Percentiles rank a stretch among this genome's conserved stretches.
phyloP scores from a whole-genome alignment of 2,888 invertebrate genomes.

The Neria commutata region DNA sequence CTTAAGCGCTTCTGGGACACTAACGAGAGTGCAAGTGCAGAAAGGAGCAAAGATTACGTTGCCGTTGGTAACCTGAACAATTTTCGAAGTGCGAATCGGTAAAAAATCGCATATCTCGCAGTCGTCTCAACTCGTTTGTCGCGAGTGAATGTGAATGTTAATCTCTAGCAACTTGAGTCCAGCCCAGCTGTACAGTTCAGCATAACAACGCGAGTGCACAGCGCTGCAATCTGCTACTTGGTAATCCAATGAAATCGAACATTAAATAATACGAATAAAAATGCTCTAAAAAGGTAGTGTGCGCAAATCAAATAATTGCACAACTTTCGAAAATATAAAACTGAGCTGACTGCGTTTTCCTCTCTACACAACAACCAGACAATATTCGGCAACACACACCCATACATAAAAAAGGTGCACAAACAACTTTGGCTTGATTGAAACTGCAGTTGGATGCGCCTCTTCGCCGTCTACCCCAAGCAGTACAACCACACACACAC shows the following conservation, averaged over 20 bases:
- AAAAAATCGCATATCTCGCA: too few species aligned
- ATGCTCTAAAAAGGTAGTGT: too few species aligned
- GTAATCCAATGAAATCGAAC: too few species aligned
- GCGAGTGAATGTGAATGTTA: too few species aligned
- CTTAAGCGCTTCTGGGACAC: too few species aligned
- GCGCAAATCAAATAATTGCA: slow-evolving; percentile 16
- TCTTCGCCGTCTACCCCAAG: neutral
- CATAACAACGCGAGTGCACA: too few species aligned
- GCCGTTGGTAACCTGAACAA: neutral
- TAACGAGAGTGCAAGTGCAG: slow-evolving; percentile 2
- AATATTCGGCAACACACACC: slow-evolving; percentile 12
- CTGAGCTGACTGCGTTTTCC: slow-evolving; percentile 19
- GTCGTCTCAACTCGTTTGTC: too few species aligned
- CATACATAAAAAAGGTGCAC: neutral
- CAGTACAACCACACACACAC: neutral
- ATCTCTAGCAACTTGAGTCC: too few species aligned
- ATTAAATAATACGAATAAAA: too few species aligned
- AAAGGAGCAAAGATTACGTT: slow-evolving; percentile 20
- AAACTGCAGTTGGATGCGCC: slow-evolving; percentile 12
- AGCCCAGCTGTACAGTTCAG: too few species aligned
- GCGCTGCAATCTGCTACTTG: too few species aligned
- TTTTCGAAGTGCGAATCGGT: slow-evolving; percentile 1
- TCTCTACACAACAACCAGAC: neutral
- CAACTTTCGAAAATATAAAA: slow-evolving; percentile 9
- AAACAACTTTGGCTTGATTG: slow-evolving; percentile 1